These are phyloP conservation scores for Chymomyza procnemis DNA, from an alignment of 2,888 invertebrate genomes.

Conservation along the genomic window DNA sequence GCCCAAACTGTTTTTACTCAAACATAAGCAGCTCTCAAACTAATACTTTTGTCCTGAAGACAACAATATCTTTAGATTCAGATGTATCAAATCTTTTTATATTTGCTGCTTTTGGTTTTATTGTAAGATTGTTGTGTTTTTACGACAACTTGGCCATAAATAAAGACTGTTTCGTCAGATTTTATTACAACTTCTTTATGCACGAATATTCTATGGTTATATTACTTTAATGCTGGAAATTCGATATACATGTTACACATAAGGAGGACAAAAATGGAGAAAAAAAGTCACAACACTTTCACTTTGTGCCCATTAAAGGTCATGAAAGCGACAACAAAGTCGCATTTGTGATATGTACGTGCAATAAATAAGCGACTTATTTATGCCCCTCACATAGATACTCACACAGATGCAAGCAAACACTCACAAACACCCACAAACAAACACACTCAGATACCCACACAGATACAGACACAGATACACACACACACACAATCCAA, in stretches of 20 bases:
- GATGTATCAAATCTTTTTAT: slow-evolving; percentile 1
- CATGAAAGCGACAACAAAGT: slow-evolving; percentile 21
- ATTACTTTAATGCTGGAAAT: slow-evolving; percentile 44
- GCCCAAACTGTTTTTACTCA: too few species aligned
- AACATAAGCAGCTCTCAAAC: too few species aligned
- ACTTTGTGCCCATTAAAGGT: slow-evolving; percentile 72
- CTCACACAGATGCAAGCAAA: slow-evolving; percentile 7
- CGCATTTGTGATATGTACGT: slow-evolving; percentile 30
- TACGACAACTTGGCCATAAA: slow-evolving; percentile 45
- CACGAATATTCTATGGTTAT: slow-evolving; percentile 22
- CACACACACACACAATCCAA: slow-evolving; percentile 20
- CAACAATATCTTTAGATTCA: background rate
- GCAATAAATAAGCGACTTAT: slow-evolving; percentile 74
- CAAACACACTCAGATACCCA: too few species aligned
- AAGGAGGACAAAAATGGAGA: background rate
- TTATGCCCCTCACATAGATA: slow-evolving; percentile 33
- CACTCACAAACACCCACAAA: slow-evolving; percentile 15
- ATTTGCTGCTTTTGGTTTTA: background rate
- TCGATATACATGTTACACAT: slow-evolving; percentile 35
- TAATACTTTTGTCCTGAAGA: background rate
- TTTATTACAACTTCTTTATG: slow-evolving; percentile 59
- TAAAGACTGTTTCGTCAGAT: slow-evolving; percentile 43
- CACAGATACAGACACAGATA: slow-evolving; percentile 7
- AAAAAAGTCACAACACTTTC: slow-evolving; percentile 57
- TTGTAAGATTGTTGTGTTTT: background rate